These are phyloP conservation scores for Proterorhinus semilunaris DNA, from an alignment of 2,113 vertebrate genomes.

Conservation along the genomic window DNA sequence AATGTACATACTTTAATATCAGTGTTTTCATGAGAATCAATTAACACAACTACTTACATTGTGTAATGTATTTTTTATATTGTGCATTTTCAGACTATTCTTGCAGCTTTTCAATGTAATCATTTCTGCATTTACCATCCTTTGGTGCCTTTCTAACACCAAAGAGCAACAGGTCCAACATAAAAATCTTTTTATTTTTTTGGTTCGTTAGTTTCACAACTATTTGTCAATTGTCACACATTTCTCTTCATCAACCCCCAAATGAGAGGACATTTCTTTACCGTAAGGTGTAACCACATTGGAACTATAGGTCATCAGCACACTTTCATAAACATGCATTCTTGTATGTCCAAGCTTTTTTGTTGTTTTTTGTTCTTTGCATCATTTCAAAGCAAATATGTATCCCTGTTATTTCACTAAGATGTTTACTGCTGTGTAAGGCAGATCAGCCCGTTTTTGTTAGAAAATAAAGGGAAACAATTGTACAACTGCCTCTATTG, in stretches of 20 bases:
- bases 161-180: constrained; percentile 28
- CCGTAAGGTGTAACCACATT: constrained; percentile 45
- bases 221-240: constrained; percentile 72
- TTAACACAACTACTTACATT: constrained; percentile 38
- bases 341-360: constrained; percentile 25
- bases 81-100: constrained; percentile 44
- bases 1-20: constrained; percentile 78
- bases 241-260: constrained; percentile 67
- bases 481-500: constrained; percentile 1
- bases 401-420: constrained; percentile 68
- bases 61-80: constrained; percentile 52
- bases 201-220: constrained; percentile 67
- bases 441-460: constrained; percentile 64
- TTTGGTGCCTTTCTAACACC: constrained; percentile 20
- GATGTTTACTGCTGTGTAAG: constrained; percentile 51
- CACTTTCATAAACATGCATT: constrained; percentile 31
- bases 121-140: constrained; percentile 62
- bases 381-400: constrained; percentile 77
- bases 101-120: constrained; percentile 61
- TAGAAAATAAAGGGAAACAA: constrained; percentile 66
- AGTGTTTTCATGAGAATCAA: constrained; percentile 57
- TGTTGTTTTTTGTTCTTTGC: constrained; percentile 56
- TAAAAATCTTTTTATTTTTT: constrained; percentile 32
- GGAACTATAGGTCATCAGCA: constrained; percentile 5
- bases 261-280: constrained; percentile 64